Conservation (phyloP, 2,113 vertebrate genomes). For the Cyphomyrus discorhynchus region DNA sequence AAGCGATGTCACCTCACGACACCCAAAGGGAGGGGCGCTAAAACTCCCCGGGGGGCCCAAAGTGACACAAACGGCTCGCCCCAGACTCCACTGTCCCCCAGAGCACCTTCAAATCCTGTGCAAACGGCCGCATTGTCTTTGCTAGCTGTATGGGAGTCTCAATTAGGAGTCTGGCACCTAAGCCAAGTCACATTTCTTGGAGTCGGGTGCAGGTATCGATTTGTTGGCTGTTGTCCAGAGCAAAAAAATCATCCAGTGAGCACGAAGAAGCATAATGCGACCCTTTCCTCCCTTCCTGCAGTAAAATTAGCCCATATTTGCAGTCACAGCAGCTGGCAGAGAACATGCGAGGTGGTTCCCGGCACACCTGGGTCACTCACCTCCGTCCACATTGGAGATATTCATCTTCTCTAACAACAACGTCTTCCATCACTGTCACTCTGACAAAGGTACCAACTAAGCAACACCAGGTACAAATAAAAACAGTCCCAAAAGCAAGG, state of each 20-base stretch:
- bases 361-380: background rate
- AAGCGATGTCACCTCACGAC: background rate
- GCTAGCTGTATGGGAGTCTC: background rate
- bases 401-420: background rate
- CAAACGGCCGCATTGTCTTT: background rate
- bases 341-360: background rate
- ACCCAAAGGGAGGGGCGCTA: background rate
- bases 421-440: background rate
- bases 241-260: background rate
- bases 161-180: background rate
- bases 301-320: background rate
- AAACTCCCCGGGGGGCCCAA: background rate
- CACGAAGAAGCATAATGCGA: background rate
- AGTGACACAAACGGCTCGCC: background rate
- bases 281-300: background rate
- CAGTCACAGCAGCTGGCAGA: background rate
- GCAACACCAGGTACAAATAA: background rate
- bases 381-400: background rate
- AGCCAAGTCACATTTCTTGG: background rate
- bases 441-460: background rate
- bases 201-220: background rate
- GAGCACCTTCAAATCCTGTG: background rate
- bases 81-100: background rate
- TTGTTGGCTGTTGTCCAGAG: background rate
- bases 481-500: background rate